phyloP scores from a whole-genome alignment of 2,888 invertebrate species.

The Abrostola tripartita region DNA sequence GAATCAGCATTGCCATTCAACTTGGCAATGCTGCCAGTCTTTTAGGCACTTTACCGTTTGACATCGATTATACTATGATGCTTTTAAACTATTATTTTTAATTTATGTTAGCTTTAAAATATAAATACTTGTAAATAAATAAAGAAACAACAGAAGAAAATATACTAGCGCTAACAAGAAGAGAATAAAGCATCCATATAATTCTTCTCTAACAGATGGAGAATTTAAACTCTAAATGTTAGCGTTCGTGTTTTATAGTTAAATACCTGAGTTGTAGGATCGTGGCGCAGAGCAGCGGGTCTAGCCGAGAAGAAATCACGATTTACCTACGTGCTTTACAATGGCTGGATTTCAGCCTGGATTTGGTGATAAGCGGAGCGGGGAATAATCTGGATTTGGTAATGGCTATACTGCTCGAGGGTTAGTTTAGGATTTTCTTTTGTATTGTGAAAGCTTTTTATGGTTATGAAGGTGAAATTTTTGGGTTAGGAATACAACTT shows the following conservation, averaged over 20 bases:
- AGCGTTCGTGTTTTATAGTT: constrained; percentile 38
- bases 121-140: too few relatives aligned
- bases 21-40: too few relatives aligned
- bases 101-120: too few relatives aligned
- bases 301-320: constrained; percentile 56
- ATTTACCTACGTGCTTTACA: constrained; percentile 57
- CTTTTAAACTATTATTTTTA: too few relatives aligned
- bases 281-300: constrained; percentile 25
- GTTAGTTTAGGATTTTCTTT: too few relatives aligned
- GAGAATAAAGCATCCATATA: constrained; percentile 30
- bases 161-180: constrained; percentile 11
- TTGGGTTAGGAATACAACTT: too few relatives aligned
- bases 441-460: too few relatives aligned
- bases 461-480: too few relatives aligned
- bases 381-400: background rate
- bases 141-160: constrained; percentile 7
- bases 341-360: constrained; percentile 6
- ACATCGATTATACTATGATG: too few relatives aligned
- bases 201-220: constrained; percentile 22
- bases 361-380: constrained; percentile 32
- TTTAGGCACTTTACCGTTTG: too few relatives aligned
- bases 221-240: constrained; percentile 42
- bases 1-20: too few relatives aligned
- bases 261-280: constrained; percentile 41
- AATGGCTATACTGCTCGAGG: too few relatives aligned